These are phyloP conservation scores for Camponotus pennsylvanicus DNA, from an alignment of 1,140 invertebrate genomes.

Conservation along the genomic window DNA sequence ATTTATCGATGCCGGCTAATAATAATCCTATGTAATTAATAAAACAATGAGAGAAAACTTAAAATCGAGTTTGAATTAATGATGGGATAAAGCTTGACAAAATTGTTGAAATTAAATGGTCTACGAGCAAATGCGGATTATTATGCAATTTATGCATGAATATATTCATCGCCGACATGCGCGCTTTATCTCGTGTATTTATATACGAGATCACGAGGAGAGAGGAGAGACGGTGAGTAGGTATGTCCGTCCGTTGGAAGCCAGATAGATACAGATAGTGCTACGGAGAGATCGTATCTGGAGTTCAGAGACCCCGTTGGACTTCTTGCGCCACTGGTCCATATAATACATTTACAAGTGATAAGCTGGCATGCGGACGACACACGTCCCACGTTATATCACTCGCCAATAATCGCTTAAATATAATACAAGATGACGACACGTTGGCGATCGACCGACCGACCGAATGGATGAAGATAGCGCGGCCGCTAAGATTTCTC, in stretches of 20 bases:
- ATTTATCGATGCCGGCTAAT: background rate
- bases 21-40: background rate
- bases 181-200: slow-evolving; percentile 24
- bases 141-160: background rate
- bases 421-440: slow-evolving; percentile 45
- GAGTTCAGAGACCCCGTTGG: slow-evolving; percentile 72
- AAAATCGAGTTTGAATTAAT: background rate
- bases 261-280: slow-evolving; percentile 72
- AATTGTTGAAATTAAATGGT: slow-evolving; percentile 5
- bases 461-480: slow-evolving; percentile 38
- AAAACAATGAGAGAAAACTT: background rate
- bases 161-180: background rate
- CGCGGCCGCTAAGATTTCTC: slow-evolving; percentile 23
- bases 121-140: background rate
- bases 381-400: slow-evolving; percentile 66
- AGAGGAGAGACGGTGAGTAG: slow-evolving; percentile 25
- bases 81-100: background rate
- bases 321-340: slow-evolving; percentile 70
- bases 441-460: slow-evolving; percentile 12
- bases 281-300: slow-evolving; percentile 66
- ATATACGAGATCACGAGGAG: slow-evolving; percentile 28
- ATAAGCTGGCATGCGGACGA: slow-evolving; percentile 72
- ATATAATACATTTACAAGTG: slow-evolving; percentile 68
- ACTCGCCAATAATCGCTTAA: slow-evolving; percentile 64
- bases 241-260: slow-evolving; percentile 48